Percentiles rank a stretch among this genome's conserved stretches.
Conservation (phyloP, 2,797 vertebrate species). For the Benthosema pterotum region DNA sequence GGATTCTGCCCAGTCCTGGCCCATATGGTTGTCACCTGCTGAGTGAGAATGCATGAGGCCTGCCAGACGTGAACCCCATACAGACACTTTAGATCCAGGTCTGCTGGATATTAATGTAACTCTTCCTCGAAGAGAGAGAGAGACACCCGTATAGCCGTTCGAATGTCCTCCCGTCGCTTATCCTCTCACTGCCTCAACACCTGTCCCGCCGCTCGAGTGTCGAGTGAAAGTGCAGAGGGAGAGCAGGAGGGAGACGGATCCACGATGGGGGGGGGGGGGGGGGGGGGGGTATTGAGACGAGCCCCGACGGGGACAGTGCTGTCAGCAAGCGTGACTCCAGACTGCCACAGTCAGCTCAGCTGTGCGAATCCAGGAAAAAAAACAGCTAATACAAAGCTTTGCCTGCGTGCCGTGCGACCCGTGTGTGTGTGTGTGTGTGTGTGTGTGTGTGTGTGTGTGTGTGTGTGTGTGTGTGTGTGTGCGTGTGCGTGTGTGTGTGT, state of each 20-base stretch:
- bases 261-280: too few relatives aligned
- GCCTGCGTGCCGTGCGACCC: conserved; percentile 17
- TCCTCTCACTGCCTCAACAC: conserved; percentile 45
- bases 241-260: conserved; percentile 46
- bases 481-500: not conserved
- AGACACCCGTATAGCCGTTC: conserved; percentile 6
- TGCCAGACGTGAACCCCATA: not conserved
- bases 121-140: not conserved
- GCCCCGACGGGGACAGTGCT: conserved; percentile 53
- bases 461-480: conserved; percentile 11
- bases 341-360: conserved; percentile 56
- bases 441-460: conserved; percentile 17
- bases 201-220: conserved; percentile 66
- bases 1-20: too few relatives aligned
- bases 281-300: conserved; percentile 43
- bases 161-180: conserved; percentile 8
- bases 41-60: not conserved
- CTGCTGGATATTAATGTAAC: not conserved
- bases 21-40: conserved; percentile 9
- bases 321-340: conserved; percentile 48
- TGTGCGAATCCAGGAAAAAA: conserved; percentile 63
- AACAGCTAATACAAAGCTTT: conserved; percentile 28
- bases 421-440: conserved; percentile 13
- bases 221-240: conserved; percentile 64
- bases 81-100: not conserved